Evolutionary conservation across 30 jellyfish, hydroid and myxozoan genomes (phyloP), one percentile per base, ranked within the genome.

Genomic region (Nemopilema nomurai): DNA sequence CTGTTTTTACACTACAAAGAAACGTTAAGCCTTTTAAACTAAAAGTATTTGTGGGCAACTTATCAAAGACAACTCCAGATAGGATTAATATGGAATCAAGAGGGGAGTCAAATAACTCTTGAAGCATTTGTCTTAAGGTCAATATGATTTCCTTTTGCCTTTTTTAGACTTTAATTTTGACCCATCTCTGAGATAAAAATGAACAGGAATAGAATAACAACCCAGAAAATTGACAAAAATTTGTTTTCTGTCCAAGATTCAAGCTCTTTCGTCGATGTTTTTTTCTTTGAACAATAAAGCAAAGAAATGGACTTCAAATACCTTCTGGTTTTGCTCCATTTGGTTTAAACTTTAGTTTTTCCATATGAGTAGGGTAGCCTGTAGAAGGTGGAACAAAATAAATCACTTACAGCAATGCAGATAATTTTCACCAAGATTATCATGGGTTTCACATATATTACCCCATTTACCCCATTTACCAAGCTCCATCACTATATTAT

Each of bases 291-390:
- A n/a, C n/a, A n/a, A 64, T 3, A 8, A 64, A 64, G 31, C 18
- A 18, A 3, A 21, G 28, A 21, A 64, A 21, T 64, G 18, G 24
- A 0, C 13, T 3, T 22, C 21, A 26, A 76, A 17, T 76, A 92
- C 98, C 98, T 77, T 92, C 98, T 8, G 98, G 98, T 49, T 88
- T 92, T 69, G 83, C 96, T 13, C 98, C 98, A 74, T 87, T 71
- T 18, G 96, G 97, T 67, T 92, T 92, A 52, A 83, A 87, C 32
- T 88, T 87, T 82, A 92, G 76, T 69, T 92, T 92, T 49, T 92
- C 98, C 97, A 92, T 87, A 63, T 92, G 98, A 0, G 98, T 92
- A 22, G 98, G 98, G 70, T 92, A 92, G 19, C 98, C 96, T 88
- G 22, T 0, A 70, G 28, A 26, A 18, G 1, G 31, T 20, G 52